These are phyloP conservation scores for Drosophila paramelanica DNA, from an alignment of 2,888 invertebrate genomes.

Conservation along the genomic window DNA sequence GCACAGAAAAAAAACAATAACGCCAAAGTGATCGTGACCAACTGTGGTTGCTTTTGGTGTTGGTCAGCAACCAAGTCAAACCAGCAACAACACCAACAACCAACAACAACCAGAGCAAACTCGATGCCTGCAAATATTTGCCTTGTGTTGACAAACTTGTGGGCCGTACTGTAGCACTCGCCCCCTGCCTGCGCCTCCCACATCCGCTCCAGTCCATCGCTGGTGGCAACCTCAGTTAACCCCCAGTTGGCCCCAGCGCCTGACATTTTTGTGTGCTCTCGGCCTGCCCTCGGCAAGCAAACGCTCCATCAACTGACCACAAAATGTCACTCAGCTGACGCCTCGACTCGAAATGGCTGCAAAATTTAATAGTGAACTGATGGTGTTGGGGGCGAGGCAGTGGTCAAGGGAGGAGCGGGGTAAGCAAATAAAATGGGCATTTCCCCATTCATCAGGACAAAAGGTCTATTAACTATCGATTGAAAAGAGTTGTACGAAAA, in stretches of 20 bases:
- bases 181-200: background rate
- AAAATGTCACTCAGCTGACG: conserved; percentile 68
- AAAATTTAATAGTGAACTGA: conserved; percentile 25
- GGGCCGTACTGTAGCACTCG: conserved; percentile 31
- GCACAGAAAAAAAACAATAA: conserved; percentile 64
- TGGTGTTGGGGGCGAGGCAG: background rate
- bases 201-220: background rate
- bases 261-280: conserved; percentile 38
- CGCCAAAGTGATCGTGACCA: conserved; percentile 76
- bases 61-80: conserved; percentile 29
- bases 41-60: conserved; percentile 40
- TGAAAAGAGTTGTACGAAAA: background rate
- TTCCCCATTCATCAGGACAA: conserved; percentile 4
- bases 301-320: conserved; percentile 71
- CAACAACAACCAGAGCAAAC: conserved; percentile 34
- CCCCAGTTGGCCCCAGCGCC: conserved; percentile 40
- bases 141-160: conserved; percentile 69
- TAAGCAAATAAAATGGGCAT: background rate
- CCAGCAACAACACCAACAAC: conserved; percentile 23
- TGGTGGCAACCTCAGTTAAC: conserved; percentile 22
- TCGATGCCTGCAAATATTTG: conserved; percentile 72
- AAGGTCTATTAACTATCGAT: conserved; percentile 8
- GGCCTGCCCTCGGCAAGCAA: conserved; percentile 12
- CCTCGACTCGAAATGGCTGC: conserved; percentile 44
- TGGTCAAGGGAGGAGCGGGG: too few species aligned